phyloP scores from a whole-genome alignment of 2,888 invertebrate species.

The Sepiola atlantica region DNA sequence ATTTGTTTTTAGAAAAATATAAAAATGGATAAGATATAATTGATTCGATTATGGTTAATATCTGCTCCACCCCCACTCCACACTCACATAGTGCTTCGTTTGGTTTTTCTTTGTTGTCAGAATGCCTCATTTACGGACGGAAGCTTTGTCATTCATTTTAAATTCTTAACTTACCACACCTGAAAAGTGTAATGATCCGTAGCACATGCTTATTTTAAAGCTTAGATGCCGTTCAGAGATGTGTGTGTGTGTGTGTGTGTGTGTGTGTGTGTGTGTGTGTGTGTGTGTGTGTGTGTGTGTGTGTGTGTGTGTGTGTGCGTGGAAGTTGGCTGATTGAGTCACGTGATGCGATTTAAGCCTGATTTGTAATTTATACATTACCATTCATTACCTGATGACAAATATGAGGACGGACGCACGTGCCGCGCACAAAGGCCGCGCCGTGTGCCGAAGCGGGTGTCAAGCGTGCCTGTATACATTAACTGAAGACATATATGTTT shows the following conservation, averaged over 20 bases:
- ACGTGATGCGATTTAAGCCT: not conserved
- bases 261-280: not conserved
- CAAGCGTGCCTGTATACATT: not conserved
- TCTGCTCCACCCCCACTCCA: too few species aligned
- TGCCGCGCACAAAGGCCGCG: not conserved
- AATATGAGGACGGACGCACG: not conserved
- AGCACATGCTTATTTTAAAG: not conserved
- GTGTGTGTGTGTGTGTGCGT: not conserved
- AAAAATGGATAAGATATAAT: too few species aligned
- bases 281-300: not conserved
- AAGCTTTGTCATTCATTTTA: not conserved
- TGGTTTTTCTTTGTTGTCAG: not conserved
- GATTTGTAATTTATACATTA: not conserved
- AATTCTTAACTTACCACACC: not conserved
- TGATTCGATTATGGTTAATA: too few species aligned
- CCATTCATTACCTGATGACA: constrained; percentile 13
- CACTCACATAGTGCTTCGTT: not conserved
- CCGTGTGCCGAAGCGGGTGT: not conserved
- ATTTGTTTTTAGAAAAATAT: too few species aligned
- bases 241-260: too few species aligned
- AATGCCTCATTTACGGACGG: not conserved
- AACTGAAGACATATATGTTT: not conserved
- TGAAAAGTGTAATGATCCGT: not conserved
- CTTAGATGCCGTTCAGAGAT: not conserved
- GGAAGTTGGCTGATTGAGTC: constrained; percentile 32